A percentile compares a stretch with the other conserved stretches of the same genome.
These are phyloP conservation scores for Ips typographus DNA, from an alignment of 1,140 invertebrate genomes.

Conservation along the genomic window DNA sequence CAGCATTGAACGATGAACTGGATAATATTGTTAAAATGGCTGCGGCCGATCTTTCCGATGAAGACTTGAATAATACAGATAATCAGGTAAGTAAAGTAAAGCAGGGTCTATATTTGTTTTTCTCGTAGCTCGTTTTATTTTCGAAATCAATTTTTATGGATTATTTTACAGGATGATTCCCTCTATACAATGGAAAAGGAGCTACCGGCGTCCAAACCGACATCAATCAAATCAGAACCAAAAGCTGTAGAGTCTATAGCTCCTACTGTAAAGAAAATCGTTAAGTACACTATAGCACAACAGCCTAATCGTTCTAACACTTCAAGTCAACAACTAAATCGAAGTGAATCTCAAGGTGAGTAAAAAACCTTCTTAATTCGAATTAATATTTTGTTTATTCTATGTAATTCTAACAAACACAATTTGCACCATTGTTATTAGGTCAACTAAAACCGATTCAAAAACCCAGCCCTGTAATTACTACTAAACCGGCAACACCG, in stretches of 20 bases:
- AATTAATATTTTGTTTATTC: too few species aligned
- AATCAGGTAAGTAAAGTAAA: slow-evolving; percentile 16
- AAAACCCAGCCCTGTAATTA: not conserved
- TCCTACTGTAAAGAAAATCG: slow-evolving; percentile 7
- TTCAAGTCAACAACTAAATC: too few species aligned
- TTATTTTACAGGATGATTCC: slow-evolving; percentile 1
- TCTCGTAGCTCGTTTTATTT: not conserved
- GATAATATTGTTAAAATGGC: slow-evolving; percentile 50
- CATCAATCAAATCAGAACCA: not conserved
- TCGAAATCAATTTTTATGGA: not conserved
- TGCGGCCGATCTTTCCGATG: slow-evolving; percentile 47
- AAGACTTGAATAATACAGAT: slow-evolving; percentile 43
- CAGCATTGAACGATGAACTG: slow-evolving; percentile 32
- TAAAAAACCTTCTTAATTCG: too few species aligned
- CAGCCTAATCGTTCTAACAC: not conserved
- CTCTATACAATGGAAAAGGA: not conserved
- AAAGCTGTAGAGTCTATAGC: not conserved
- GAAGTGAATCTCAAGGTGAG: too few species aligned
- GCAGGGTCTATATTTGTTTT: not conserved
- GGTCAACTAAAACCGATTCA: not conserved
- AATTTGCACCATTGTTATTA: too few species aligned
- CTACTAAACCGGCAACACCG: not conserved
- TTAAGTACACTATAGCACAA: slow-evolving; percentile 21
- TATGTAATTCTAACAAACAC: too few species aligned
- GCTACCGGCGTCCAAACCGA: not conserved